A percentile compares a stretch with the other conserved stretches of the same genome.
Evolutionary conservation across 2,888 invertebrate species (phyloP).

Genomic region (Tiliacea aurago): DNA sequence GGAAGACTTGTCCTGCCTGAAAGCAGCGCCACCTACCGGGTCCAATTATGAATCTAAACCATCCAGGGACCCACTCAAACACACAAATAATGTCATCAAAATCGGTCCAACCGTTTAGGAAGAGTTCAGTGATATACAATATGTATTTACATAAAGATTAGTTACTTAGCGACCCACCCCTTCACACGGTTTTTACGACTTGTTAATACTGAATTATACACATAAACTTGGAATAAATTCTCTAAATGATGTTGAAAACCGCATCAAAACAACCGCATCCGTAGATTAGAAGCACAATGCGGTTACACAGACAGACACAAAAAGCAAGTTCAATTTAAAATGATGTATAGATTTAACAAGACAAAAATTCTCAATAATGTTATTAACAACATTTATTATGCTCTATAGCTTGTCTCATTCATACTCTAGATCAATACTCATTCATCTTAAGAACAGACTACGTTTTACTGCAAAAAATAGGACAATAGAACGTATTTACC

Average conservation of each 20-base stretch:
- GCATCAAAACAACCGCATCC: background rate
- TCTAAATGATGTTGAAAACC: background rate
- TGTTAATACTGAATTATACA: too few relatives aligned
- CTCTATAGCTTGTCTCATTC: conserved; percentile 17
- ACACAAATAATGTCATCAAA: too few relatives aligned
- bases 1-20: too few relatives aligned
- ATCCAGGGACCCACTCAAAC: too few relatives aligned
- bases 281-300: background rate
- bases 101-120: too few relatives aligned
- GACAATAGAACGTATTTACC: conserved; percentile 38
- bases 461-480: conserved; percentile 27
- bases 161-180: too few relatives aligned
- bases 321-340: too few relatives aligned
- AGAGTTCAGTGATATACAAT: too few relatives aligned
- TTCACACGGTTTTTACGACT: background rate
- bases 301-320: background rate
- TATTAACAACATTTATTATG: background rate
- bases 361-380: background rate
- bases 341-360: background rate
- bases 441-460: conserved; percentile 27
- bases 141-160: too few relatives aligned
- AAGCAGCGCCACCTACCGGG: too few relatives aligned
- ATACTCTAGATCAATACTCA: conserved; percentile 21
- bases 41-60: too few relatives aligned
- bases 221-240: background rate